Conservation (phyloP, 2,888 invertebrate species). For the Xanthostigma xanthostigma region DNA sequence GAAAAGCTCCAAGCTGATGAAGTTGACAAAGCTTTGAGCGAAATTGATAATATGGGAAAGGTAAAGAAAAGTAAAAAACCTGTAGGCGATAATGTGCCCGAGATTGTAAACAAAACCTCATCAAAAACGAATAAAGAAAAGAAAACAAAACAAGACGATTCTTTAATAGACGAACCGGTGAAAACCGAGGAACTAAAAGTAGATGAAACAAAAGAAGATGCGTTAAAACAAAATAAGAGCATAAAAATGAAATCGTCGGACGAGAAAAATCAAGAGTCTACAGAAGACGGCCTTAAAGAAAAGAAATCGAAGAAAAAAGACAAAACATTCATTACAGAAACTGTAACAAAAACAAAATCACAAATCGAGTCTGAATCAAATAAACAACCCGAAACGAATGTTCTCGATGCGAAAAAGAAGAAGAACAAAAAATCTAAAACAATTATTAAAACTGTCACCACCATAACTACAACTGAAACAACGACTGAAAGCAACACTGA, state of each 20-base stretch:
- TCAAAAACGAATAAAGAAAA: neutral
- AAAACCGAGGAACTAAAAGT: too few relatives aligned
- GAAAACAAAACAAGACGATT: neutral
- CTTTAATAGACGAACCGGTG: neutral
- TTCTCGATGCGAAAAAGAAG: neutral
- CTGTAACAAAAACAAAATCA: too few relatives aligned
- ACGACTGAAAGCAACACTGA: constrained; percentile 5
- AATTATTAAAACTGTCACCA: neutral
- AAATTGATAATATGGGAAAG: constrained; percentile 27
- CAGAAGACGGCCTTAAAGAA: too few relatives aligned
- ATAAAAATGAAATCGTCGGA: too few relatives aligned
- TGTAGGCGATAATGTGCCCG: constrained; percentile 12
- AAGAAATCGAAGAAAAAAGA: too few relatives aligned
- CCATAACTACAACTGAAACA: neutral
- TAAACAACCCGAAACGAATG: too few relatives aligned
- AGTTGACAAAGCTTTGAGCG: constrained; percentile 31
- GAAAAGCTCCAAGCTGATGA: constrained; percentile 23
- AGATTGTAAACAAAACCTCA: neutral
- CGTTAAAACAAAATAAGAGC: constrained; percentile 1
- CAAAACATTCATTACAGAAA: too few relatives aligned
- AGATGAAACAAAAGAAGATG: neutral
- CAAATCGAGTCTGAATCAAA: too few relatives aligned
- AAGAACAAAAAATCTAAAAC: neutral
- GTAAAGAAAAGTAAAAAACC: constrained; percentile 13
- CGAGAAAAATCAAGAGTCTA: too few relatives aligned